These are phyloP conservation scores for Falco concolor DNA, from an alignment of 2,797 vertebrate genomes.

Conservation along the genomic window DNA sequence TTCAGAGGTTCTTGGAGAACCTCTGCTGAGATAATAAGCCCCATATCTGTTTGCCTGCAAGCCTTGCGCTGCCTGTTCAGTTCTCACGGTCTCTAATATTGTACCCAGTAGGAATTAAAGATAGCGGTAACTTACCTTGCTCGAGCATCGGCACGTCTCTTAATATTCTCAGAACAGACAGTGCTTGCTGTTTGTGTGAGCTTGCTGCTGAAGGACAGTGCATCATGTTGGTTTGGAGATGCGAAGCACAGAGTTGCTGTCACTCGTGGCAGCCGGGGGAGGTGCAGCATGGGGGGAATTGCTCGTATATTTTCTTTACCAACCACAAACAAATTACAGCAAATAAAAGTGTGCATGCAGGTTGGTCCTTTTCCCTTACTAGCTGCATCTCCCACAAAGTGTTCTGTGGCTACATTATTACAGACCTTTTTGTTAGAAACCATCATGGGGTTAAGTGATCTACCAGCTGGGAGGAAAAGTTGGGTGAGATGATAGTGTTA, in stretches of 20 bases:
- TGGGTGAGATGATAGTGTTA: background rate
- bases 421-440: background rate
- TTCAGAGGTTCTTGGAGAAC: background rate
- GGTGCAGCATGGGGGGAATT: rapidly evolving
- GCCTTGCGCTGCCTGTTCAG: background rate
- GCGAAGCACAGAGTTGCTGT: background rate
- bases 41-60: background rate
- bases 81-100: background rate
- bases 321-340: background rate
- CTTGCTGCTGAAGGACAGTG: rapidly evolving
- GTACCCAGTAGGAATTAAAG: background rate
- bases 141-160: background rate
- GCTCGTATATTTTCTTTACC: background rate
- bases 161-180: background rate
- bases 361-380: background rate
- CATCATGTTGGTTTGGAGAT: background rate
- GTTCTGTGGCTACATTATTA: background rate
- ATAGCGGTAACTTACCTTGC: background rate
- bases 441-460: background rate
- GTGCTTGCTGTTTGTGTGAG: background rate
- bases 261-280: background rate
- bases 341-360: rapidly evolving
- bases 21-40: background rate
- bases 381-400: background rate
- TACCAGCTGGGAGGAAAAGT: background rate